These are phyloP conservation scores for Nothoprocta perdicaria DNA, from an alignment of 2,113 vertebrate species.

Conservation along the genomic window DNA sequence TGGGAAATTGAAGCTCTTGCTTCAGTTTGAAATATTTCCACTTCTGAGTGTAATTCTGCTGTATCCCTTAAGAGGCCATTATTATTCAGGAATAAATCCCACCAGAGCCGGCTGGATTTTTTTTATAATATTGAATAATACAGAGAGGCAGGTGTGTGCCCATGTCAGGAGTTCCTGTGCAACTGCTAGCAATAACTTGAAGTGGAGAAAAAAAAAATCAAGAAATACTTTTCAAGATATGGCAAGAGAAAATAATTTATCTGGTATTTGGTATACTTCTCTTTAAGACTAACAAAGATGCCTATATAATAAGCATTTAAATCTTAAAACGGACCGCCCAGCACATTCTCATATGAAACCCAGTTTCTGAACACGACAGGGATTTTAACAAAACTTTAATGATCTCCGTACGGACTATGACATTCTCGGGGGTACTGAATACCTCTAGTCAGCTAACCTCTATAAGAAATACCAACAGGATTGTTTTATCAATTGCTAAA, in stretches of 20 bases:
- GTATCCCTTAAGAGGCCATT: not conserved
- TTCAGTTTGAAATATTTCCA: not conserved
- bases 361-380: not conserved
- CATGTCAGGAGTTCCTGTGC: not conserved
- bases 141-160: not conserved
- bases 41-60: constrained; percentile 6
- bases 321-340: not conserved
- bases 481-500: not conserved
- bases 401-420: not conserved
- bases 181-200: not conserved
- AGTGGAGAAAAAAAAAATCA: not conserved
- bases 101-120: not conserved
- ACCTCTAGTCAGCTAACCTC: not conserved
- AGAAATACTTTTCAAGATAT: not conserved
- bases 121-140: not conserved
- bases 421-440: not conserved
- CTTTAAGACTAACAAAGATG: not conserved
- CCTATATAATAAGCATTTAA: not conserved
- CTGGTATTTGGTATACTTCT: not conserved
- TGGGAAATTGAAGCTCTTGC: not conserved
- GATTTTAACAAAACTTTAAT: not conserved
- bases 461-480: not conserved
- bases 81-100: constrained; percentile 14
- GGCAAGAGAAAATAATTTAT: not conserved
- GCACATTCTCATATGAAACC: not conserved